Evolutionary conservation across 2,797 vertebrate species (phyloP), one percentile per base, ranked within the genome.

Genomic region (Phataginus tricuspis): DNA sequence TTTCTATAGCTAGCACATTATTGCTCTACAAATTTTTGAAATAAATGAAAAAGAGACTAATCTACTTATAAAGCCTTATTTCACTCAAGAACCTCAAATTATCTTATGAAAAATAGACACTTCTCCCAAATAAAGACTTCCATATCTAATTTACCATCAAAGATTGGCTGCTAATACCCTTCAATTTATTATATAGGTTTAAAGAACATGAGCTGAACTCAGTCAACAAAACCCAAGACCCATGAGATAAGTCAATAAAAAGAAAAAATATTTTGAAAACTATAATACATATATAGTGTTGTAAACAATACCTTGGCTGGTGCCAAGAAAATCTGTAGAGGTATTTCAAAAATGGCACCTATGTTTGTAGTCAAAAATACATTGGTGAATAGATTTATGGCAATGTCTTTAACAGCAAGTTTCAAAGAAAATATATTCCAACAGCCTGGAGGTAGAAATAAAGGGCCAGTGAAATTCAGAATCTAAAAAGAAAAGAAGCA

Each of bases 401-500:
- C 98, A 98, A 98, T 96, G 31, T 98, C 98, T 98, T 98, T 99
- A 98, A 98, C 98, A 96, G 98, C 98, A 91, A 99, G 98, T 98
- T 99, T 99, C 97, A 99, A 98, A 97, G 99, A 99, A 98, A 99
- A 99, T 90, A 99, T 95, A 87, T 98, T 99, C 99, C 99, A 99
- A 98, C 99, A 99, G 96, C 99, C 99, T 94, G 98, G 99, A 94
- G 99, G 98, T 97, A 99, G 98, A 16, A 97, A 98, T 98, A 99
- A 97, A 31, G 99, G 99, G 90, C 98, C 97, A 34, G 98, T 99
- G 89, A 99, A 99, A 98, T 99, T 99, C 97, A 99, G 96, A 98
- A 99, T 98, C 99, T 99, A 98, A 94, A 98, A 97, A 97, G 94
- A 98, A 97, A 96, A 96, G 97, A 95, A 97, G 0, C 0, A 96